These are phyloP conservation scores for Limnephilus lunatus DNA, from an alignment of 2,888 invertebrate genomes.

Conservation along the genomic window DNA sequence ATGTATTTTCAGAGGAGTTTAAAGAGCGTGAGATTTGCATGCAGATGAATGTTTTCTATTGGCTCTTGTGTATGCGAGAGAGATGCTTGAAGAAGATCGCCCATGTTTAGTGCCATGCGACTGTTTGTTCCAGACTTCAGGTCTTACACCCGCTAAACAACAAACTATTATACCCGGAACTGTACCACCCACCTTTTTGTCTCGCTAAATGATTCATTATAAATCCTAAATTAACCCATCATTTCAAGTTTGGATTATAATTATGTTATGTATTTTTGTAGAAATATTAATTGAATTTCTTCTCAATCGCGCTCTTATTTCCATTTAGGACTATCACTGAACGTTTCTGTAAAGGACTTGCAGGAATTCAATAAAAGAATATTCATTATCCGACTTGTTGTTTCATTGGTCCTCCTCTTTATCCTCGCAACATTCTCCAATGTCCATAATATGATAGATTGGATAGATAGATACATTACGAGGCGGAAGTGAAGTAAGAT, in stretches of 20 bases:
- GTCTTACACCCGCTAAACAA: slow-evolving; percentile 59
- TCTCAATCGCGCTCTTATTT: slow-evolving; percentile 61
- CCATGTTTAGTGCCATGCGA: slow-evolving; percentile 64
- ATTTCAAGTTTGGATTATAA: slow-evolving; percentile 53
- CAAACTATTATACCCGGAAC: slow-evolving; percentile 23
- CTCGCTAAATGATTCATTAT: slow-evolving; percentile 45
- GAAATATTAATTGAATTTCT: slow-evolving; percentile 62
- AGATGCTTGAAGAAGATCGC: slow-evolving; percentile 52
- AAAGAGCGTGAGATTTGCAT: slow-evolving; percentile 63
- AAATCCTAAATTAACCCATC: slow-evolving; percentile 44
- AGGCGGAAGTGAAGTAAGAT: too few species aligned
- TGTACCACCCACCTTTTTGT: slow-evolving; percentile 64
- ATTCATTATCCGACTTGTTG: slow-evolving; percentile 47
- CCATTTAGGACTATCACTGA: slow-evolving; percentile 58
- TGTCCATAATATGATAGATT: too few species aligned
- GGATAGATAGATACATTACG: too few species aligned
- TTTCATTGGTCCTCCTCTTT: slow-evolving; percentile 5
- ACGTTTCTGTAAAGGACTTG: slow-evolving; percentile 63
- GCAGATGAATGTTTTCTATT: slow-evolving; percentile 58
- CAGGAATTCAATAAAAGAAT: slow-evolving; percentile 64
- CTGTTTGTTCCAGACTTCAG: slow-evolving; percentile 50
- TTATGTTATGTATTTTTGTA: slow-evolving; percentile 66
- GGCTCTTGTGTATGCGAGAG: slow-evolving; percentile 61
- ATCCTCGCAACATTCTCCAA: not conserved
- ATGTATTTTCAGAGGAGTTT: slow-evolving; percentile 66